Percentiles rank a stretch among this genome's conserved stretches.
Evolutionary conservation across 2,888 invertebrate species (phyloP).

Genomic region (Brachylomia viminalis): DNA sequence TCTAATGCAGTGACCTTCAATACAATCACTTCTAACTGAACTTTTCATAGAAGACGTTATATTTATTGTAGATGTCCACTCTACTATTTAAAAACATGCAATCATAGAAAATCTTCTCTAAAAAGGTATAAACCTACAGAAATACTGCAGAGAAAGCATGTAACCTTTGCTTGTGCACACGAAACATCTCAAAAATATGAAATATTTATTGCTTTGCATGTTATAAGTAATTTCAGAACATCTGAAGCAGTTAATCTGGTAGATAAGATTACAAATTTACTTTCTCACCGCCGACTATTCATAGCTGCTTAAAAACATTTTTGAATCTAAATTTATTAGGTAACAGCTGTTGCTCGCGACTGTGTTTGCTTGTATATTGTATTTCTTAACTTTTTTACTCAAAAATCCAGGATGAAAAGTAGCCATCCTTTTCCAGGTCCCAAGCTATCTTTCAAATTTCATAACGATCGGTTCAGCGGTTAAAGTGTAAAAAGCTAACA

Average conservation of each 20-base stretch:
- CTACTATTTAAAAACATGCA: conserved; percentile 6
- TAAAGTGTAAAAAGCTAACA: background rate
- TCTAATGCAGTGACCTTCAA: conserved; percentile 38
- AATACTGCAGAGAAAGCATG: background rate
- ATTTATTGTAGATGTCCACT: conserved; percentile 19
- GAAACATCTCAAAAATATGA: background rate
- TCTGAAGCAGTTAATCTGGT: background rate
- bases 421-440: too few species aligned
- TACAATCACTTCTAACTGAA: conserved; percentile 29
- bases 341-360: too few species aligned
- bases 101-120: background rate
- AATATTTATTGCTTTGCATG: background rate
- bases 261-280: background rate
- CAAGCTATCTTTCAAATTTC: background rate
- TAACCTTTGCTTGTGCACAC: background rate
- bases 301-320: background rate
- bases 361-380: too few species aligned
- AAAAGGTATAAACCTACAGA: background rate
- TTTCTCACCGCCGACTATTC: background rate
- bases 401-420: too few species aligned
- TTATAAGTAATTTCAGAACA: background rate
- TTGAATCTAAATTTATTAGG: background rate
- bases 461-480: background rate
- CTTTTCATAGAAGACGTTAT: conserved; percentile 3
- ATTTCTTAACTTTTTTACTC: too few species aligned